Evolutionary conservation across 2,113 vertebrate genomes (phyloP).

Genomic region (Daboia siamensis): DNA sequence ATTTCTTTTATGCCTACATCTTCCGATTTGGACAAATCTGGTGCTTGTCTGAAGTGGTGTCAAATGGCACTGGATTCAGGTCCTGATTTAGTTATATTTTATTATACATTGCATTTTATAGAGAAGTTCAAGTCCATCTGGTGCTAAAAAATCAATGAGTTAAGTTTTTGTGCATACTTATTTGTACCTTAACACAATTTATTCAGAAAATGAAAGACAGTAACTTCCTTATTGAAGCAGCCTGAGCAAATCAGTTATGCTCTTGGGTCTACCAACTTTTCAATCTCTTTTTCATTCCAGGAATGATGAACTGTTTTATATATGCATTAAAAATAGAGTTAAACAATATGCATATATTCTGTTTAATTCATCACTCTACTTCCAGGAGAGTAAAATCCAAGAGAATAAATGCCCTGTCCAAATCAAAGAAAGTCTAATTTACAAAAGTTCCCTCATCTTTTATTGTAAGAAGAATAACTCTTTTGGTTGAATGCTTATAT

Average conservation of each 20-base stretch:
- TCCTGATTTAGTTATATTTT: background rate
- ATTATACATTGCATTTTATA: background rate
- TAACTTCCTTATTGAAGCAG: conserved; percentile 27
- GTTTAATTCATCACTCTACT: conserved; percentile 51
- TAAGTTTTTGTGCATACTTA: background rate
- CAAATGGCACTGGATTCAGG: background rate
- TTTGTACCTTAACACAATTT: background rate
- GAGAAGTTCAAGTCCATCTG: background rate
- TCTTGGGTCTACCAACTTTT: background rate
- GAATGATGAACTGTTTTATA: conserved; percentile 48
- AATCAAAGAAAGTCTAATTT: conserved; percentile 56
- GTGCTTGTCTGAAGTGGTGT: background rate
- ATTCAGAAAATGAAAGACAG: conserved; percentile 9
- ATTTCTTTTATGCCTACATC: background rate
- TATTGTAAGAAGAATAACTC: conserved; percentile 43
- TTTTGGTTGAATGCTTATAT: conserved; percentile 38
- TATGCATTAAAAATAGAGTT: conserved; percentile 50
- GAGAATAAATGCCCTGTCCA: conserved; percentile 56
- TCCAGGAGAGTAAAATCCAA: conserved; percentile 49
- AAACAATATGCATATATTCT: conserved; percentile 47
- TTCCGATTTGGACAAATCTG: background rate
- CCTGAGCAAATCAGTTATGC: conserved; percentile 39
- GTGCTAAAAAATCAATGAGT: background rate
- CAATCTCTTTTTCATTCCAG: conserved; percentile 36
- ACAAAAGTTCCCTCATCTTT: conserved; percentile 47